Evolutionary conservation across 2,797 vertebrate species (phyloP), one percentile per base, ranked within the genome.

Genomic region (Cephalopachus bancanus): DNA sequence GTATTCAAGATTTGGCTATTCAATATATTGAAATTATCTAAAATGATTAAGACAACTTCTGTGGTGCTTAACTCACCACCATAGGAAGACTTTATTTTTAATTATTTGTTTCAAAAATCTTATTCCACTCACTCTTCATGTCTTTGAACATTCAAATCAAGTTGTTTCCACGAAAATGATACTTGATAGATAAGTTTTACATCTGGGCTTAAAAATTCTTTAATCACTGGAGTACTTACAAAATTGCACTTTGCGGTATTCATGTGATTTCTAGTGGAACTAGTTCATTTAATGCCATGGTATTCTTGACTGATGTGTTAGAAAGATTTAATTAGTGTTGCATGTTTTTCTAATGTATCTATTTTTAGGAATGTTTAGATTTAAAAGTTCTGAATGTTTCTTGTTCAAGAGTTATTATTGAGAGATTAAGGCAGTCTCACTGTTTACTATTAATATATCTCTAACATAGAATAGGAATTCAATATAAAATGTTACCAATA

Each of bases 31-130:
- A 94, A 95, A 83, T 89, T 80, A n/a, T 69, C 19, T 83, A 33
- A 85, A 94, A 33, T 7, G 26, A 33, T 88, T 90, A 78, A 92
- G 30, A 28, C 67, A 87, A 74, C 2, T 79, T 79, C n/a, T 71
- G 8, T 19, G 78, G 1, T 55, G n/a, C 49, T 89, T 84, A 83
- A 83, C 90, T 78, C 80, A 30, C 59, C 33, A 72, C 8, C 49
- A 62, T 7, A 49, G 7, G 5, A 75, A 22, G 1, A 64, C 51
- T 72, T 87, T 10, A 37, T 12, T 91, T 94, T 81, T 67, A 91
- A 71, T 91, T 79, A 91, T 49, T 83, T 93, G 17, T 85, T 83
- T 72, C 67, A 96, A 26, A 5, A 91, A 83, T 55, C 92, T 10
- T 67, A 30, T 85, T 89, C 1, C 20, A 91, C 64, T 83, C 64